Evolutionary conservation across 2,888 invertebrate species (phyloP).

Genomic region (Lissocephala sabroskyi): DNA sequence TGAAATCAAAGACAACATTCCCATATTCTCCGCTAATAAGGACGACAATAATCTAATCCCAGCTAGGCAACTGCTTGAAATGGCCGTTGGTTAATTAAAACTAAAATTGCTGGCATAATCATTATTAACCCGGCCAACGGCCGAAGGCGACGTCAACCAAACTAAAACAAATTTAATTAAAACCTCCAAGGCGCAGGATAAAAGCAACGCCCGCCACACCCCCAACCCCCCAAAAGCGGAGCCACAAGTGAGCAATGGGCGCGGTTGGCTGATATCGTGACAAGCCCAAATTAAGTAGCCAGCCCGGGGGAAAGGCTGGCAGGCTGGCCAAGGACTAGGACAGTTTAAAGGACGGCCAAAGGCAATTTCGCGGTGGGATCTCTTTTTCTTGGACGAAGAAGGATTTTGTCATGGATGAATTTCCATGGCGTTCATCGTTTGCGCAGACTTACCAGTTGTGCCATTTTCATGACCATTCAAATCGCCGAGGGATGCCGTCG

Average conservation of each 20-base stretch:
- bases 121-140: slow-evolving; percentile 23
- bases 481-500: slow-evolving; percentile 47
- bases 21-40: no score
- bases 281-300: slow-evolving; percentile 51
- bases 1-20: no score
- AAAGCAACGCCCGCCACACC: no score
- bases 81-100: slow-evolving; percentile 10
- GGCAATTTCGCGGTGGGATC: no score
- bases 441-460: slow-evolving; percentile 67
- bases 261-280: slow-evolving; percentile 42
- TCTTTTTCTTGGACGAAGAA: no score
- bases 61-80: not conserved
- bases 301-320: slow-evolving; percentile 31
- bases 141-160: not conserved
- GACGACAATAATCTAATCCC: no score
- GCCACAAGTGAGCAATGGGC: slow-evolving; percentile 8
- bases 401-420: no score
- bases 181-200: slow-evolving; percentile 32
- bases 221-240: no score
- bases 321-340: slow-evolving; percentile 19
- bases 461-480: slow-evolving; percentile 57
- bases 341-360: slow-evolving; percentile 31
- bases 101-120: slow-evolving; percentile 28
- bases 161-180: slow-evolving; percentile 51
- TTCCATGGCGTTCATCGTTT: no score